Conservation (phyloP, 2,797 vertebrate genomes). For the Crenichthys baileyi region DNA sequence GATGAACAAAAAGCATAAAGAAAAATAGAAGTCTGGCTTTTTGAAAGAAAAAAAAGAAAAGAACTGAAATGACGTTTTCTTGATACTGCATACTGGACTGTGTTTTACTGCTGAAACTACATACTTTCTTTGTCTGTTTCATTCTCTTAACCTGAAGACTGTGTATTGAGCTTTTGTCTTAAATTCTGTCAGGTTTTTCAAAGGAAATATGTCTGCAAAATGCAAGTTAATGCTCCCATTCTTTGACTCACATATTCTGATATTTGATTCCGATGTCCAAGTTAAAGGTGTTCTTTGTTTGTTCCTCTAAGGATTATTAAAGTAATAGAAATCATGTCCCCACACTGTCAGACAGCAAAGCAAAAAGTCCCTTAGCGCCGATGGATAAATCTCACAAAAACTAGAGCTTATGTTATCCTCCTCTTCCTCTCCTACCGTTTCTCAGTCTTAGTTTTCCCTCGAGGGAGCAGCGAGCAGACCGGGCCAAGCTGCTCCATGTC, state of each 20-base stretch:
- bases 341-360: constrained; percentile 20
- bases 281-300: constrained; percentile 7
- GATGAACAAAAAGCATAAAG: not conserved
- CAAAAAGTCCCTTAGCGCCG: constrained; percentile 20
- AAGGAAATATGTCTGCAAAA: not conserved
- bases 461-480: constrained; percentile 24
- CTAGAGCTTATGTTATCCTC: constrained; percentile 58
- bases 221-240: not conserved
- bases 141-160: not conserved
- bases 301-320: constrained; percentile 22
- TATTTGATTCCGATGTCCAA: not conserved
- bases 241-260: not conserved
- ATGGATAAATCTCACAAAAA: constrained; percentile 53
- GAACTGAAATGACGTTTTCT: not conserved
- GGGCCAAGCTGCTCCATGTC: constrained; percentile 43
- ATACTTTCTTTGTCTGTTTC: not conserved
- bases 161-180: not conserved
- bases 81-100: not conserved
- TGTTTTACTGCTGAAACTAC: not conserved
- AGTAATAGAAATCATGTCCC: not conserved
- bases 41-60: too few species aligned
- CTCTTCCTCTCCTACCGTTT: constrained; percentile 46
- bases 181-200: not conserved
- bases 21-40: not conserved
- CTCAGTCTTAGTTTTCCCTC: constrained; percentile 45